A percentile compares a stretch with the other conserved stretches of the same genome.
Conservation (phyloP, 2,113 vertebrate species). For the Tretioscincus oriximinensis region DNA sequence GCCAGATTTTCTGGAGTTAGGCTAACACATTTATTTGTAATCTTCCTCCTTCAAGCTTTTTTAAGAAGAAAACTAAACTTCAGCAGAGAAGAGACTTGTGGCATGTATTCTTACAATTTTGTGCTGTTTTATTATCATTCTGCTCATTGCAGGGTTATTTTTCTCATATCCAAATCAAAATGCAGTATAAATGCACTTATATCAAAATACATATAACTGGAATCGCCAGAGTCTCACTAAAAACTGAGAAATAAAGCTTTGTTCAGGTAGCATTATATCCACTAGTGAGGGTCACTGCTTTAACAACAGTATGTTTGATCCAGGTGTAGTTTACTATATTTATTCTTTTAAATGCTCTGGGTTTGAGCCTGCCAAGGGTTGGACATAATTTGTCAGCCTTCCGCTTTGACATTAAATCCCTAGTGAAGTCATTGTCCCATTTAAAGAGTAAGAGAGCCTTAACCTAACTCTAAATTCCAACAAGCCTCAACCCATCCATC, state of each 20-base stretch:
- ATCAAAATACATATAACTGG: background rate
- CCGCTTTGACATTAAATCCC: background rate
- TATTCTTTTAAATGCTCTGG: background rate
- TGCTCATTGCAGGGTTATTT: background rate
- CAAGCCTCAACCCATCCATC: background rate
- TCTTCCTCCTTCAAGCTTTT: background rate
- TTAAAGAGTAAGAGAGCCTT: accelerated
- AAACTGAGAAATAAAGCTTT: background rate
- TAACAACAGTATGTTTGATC: background rate
- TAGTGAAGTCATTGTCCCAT: background rate
- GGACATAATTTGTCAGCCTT: slow-evolving; percentile 4
- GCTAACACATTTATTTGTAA: background rate
- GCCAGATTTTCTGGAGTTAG: no score
- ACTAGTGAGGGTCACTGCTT: background rate
- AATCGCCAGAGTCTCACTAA: no score
- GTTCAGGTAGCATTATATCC: background rate
- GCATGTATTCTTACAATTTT: background rate
- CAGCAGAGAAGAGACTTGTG: no score
- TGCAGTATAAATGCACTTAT: background rate
- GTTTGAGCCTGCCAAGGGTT: background rate
- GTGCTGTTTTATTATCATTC: background rate
- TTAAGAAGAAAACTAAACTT: background rate
- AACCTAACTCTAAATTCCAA: slow-evolving; percentile 3
- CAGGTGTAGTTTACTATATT: background rate
- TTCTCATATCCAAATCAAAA: background rate